Percentiles rank a stretch among this genome's conserved stretches.
Evolutionary conservation across 2,113 vertebrate species (phyloP).

Genomic region (Bufo bufo): DNA sequence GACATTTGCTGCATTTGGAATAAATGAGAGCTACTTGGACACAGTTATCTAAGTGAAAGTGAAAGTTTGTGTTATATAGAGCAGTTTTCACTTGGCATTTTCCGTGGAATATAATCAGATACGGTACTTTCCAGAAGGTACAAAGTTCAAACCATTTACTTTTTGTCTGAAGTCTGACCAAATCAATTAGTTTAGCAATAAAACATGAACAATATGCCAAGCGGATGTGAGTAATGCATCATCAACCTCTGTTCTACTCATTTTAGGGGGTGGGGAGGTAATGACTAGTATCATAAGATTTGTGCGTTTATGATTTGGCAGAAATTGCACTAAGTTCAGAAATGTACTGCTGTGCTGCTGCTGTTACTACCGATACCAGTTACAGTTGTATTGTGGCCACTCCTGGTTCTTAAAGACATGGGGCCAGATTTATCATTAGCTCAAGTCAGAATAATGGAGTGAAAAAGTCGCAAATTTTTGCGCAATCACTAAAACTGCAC

Average conservation of each 20-base stretch:
- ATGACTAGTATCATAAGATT: neutral
- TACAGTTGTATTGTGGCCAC: too few relatives aligned
- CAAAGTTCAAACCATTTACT: constrained; percentile 20
- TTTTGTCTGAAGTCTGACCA: constrained; percentile 19
- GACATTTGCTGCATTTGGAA: neutral
- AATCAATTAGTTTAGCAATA: constrained; percentile 14
- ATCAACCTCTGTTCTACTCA: neutral
- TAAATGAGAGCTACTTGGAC: too few relatives aligned
- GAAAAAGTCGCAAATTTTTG: too few relatives aligned
- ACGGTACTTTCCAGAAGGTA: neutral
- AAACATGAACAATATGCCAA: constrained; percentile 5
- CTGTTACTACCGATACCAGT: too few relatives aligned
- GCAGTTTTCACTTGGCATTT: neutral
- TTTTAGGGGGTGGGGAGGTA: neutral
- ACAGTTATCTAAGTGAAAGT: neutral
- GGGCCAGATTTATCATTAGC: too few relatives aligned
- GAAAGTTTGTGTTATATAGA: neutral
- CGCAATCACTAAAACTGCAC: too few relatives aligned
- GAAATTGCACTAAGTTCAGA: neutral
- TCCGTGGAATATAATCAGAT: neutral
- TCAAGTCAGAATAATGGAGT: too few relatives aligned
- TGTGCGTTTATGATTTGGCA: neutral
- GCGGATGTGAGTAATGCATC: neutral
- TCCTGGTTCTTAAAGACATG: too few relatives aligned
- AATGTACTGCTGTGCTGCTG: neutral